Evolutionary conservation across 2,888 invertebrate genomes (phyloP), one percentile per base, ranked within the genome.

Genomic region (Melinopterus prodromus): DNA sequence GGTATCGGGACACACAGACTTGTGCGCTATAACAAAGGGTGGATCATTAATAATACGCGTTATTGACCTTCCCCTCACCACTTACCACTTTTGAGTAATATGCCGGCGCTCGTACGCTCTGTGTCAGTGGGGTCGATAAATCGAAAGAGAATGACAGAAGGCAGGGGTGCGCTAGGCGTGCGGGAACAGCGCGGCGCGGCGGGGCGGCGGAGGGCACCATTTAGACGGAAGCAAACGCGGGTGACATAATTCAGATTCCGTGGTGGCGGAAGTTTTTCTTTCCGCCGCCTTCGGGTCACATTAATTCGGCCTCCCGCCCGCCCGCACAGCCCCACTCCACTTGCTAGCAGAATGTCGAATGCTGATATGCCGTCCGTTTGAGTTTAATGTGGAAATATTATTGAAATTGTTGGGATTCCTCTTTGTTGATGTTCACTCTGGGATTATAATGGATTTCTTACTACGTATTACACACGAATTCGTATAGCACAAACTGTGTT

Each of bases 21-120:
- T 12, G 7, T 53, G 53, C 53, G 53, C 53, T 53, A 12, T 53
- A 53, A 53, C 53, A 53, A 53, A 53, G 53, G 53, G 53, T 12
- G 53, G 7, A 53, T 53, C 53, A 53, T 53, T 53, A 53, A 53
- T 53, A 53, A 53, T 53, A 53, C 53, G 53, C 53, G 53, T 53
- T 53, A 53, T 53, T 53, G 53, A 53, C 53, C 53, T 53, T 53
- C 53, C 53, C 53, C 26, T 53, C 12, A 12, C 9, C 53, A 53
- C 53, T 53, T 53, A 53, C 53, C 53, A 53, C 53, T 53, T 53
- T 53, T 53, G 53, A 53, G 53, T 53, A 53, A 53, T 53, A 53
- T 53, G 53, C 53, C 53, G 53, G 53, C 9, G 53, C 53, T 53
- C 53, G 53, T 53, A 53, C 53, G 53, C 12, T 53, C 53, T 53